A percentile compares a stretch with the other conserved stretches of the same genome.
Evolutionary conservation across 2,797 vertebrate species (phyloP).

Genomic region (Taenioides sp.): DNA sequence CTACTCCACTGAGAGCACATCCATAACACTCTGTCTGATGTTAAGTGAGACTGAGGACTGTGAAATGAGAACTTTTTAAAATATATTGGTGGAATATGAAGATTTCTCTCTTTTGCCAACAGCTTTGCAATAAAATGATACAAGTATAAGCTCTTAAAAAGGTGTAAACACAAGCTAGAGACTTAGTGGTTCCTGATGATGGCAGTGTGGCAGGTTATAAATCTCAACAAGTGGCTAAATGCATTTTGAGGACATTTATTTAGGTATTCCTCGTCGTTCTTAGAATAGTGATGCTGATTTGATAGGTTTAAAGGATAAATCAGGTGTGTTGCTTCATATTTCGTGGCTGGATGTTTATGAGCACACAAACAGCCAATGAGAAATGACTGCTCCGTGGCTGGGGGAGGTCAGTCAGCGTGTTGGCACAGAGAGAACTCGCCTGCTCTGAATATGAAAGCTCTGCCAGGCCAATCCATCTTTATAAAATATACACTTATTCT

Average conservation of each 20-base stretch:
- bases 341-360: slow-evolving; percentile 32
- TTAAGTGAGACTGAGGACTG: slow-evolving; percentile 60
- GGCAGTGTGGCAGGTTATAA: slow-evolving; percentile 6
- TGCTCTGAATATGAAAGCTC: slow-evolving; percentile 52
- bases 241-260: slow-evolving; percentile 28
- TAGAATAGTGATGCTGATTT: slow-evolving; percentile 33
- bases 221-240: slow-evolving; percentile 17
- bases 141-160: slow-evolving; percentile 13
- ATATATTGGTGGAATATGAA: slow-evolving; percentile 22
- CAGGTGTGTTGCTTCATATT: slow-evolving; percentile 43
- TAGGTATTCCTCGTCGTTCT: slow-evolving; percentile 15
- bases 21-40: slow-evolving; percentile 55
- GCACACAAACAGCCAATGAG: slow-evolving; percentile 43
- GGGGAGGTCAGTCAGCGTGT: slow-evolving; percentile 38
- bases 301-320: slow-evolving; percentile 45
- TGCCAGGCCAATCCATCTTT: slow-evolving; percentile 67
- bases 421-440: slow-evolving; percentile 40
- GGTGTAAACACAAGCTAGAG: slow-evolving; percentile 18
- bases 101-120: slow-evolving; percentile 28
- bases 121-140: slow-evolving; percentile 20
- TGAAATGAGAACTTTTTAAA: slow-evolving; percentile 35
- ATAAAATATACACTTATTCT: slow-evolving; percentile 74
- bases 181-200: neutral
- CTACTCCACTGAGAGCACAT: slow-evolving; percentile 37
- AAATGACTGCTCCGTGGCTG: slow-evolving; percentile 49